A percentile compares a stretch with the other conserved stretches of the same genome.
These are phyloP conservation scores for Heliconius congener DNA, from an alignment of 1,140 invertebrate species.

Conservation along the genomic window DNA sequence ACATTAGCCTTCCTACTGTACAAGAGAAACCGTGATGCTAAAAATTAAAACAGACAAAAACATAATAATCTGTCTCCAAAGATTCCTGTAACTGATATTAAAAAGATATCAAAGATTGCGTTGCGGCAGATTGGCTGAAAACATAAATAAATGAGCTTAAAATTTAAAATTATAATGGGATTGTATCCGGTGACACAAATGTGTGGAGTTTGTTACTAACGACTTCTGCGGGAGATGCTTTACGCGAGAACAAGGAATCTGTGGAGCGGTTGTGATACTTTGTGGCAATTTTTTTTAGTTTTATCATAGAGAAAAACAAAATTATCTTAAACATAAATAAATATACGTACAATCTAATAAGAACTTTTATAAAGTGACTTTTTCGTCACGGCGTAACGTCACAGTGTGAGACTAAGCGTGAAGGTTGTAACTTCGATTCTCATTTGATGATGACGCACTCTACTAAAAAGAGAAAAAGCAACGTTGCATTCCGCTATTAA, in stretches of 20 bases:
- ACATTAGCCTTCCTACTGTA: background rate
- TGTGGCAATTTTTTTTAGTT: background rate
- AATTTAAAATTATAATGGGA: conserved; percentile 82
- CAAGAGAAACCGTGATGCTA: no score
- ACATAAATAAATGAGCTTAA: conserved; percentile 77
- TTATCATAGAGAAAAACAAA: background rate
- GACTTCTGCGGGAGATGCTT: conserved; percentile 74
- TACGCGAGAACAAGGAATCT: conserved; percentile 44
- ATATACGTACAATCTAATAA: no score
- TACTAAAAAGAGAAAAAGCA: no score
- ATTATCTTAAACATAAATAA: no score
- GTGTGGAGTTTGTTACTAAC: conserved; percentile 81
- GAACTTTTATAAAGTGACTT: no score
- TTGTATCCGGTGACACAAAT: conserved; percentile 81
- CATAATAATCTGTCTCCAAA: background rate
- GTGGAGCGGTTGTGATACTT: background rate
- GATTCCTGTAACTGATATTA: conserved; percentile 50
- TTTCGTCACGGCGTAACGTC: no score
- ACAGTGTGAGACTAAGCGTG: no score
- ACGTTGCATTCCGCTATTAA: no score
- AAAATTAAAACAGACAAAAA: no score
- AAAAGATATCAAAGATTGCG: conserved; percentile 73
- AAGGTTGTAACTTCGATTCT: no score
- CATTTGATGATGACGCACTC: no score
- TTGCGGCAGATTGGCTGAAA: conserved; percentile 65